A percentile compares a stretch with the other conserved stretches of the same genome.
phyloP scores from a whole-genome alignment of 2,888 invertebrate species.

The Imbricaverruca yamaguchii region DNA sequence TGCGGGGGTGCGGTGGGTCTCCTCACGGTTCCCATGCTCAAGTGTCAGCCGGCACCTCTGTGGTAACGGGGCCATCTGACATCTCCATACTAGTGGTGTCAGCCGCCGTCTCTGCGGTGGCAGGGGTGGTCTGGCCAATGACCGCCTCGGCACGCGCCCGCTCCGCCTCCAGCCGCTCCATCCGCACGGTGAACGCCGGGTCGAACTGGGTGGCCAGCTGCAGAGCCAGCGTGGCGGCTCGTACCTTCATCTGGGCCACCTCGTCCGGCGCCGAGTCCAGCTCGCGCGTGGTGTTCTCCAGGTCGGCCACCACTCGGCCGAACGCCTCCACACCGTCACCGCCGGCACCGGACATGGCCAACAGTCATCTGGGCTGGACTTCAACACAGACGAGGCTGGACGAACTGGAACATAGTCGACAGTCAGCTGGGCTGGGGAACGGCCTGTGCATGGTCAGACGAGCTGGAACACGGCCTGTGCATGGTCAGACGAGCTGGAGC shows the following conservation, averaged over 20 bases:
- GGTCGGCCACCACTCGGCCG: neutral
- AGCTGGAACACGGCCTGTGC: too few relatives aligned
- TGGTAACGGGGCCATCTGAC: too few relatives aligned
- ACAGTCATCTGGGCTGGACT: too few relatives aligned
- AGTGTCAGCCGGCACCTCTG: too few relatives aligned
- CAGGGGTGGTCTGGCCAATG: neutral
- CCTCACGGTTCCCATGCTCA: too few relatives aligned
- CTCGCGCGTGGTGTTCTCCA: neutral
- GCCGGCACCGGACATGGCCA: neutral
- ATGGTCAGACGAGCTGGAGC: too few relatives aligned
- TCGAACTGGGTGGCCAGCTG: neutral
- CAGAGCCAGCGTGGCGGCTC: neutral
- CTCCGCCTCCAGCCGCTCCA: constrained; percentile 6
- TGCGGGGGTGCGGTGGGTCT: too few relatives aligned
- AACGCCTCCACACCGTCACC: neutral
- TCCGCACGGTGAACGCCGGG: neutral
- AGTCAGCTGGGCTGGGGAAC: too few relatives aligned
- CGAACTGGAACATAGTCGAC: too few relatives aligned
- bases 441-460: too few relatives aligned
- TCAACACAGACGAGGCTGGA: too few relatives aligned
- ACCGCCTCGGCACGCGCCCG: neutral
- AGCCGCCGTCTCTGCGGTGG: neutral
- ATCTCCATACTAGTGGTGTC: too few relatives aligned
- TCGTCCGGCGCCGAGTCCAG: constrained; percentile 9
- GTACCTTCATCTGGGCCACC: constrained; percentile 10